phyloP scores from a whole-genome alignment of 1,140 invertebrate species.

The Tribolium castaneum region DNA sequence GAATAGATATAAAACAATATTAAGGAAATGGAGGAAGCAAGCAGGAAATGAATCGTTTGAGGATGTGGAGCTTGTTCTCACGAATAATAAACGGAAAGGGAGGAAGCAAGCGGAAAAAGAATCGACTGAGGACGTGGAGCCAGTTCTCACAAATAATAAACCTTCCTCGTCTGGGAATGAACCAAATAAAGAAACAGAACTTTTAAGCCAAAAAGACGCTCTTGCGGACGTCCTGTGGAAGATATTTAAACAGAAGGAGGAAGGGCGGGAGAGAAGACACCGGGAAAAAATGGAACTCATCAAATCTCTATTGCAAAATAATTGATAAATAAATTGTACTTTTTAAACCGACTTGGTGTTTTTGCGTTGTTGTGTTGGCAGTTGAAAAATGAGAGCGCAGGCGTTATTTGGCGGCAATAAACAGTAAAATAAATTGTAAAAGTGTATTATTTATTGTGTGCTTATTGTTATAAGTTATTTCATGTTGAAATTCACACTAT shows the following conservation, averaged over 20 bases:
- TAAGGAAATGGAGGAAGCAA: background rate
- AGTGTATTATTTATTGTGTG: background rate
- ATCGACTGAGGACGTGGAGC: background rate
- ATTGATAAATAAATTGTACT: background rate
- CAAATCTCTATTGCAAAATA: background rate
- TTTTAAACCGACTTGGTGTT: too few species aligned
- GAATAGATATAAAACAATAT: conserved; percentile 11
- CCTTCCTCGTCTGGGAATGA: background rate
- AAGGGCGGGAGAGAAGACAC: background rate
- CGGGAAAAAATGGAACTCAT: background rate
- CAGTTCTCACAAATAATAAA: background rate
- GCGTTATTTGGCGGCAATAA: background rate
- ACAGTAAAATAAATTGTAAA: background rate
- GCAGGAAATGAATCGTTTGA: background rate
- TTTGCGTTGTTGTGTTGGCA: background rate
- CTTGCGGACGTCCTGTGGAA: background rate
- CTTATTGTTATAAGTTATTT: background rate
- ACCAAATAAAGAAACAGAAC: background rate
- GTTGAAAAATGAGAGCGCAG: background rate
- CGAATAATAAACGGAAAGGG: background rate
- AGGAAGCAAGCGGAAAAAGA: background rate
- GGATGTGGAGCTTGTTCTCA: background rate
- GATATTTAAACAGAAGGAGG: conserved; percentile 2
- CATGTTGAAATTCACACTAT: background rate
- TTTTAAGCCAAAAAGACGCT: background rate